Evolutionary conservation across 2,113 vertebrate species (phyloP).

Genomic region (Chelonoidis abingdonii): DNA sequence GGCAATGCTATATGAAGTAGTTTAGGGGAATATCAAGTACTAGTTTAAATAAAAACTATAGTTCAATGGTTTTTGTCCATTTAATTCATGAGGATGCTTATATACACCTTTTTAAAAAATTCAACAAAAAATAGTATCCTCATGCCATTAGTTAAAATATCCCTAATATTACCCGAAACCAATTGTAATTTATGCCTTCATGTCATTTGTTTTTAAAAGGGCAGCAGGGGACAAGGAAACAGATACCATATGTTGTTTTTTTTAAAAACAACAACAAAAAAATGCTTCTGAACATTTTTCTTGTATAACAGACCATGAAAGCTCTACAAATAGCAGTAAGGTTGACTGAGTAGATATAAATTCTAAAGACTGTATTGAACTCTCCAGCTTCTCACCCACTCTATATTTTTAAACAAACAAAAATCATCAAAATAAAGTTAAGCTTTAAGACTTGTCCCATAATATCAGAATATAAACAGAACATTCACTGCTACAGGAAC

Average conservation of each 20-base stretch:
- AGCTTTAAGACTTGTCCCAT: not conserved
- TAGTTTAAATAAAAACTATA: not conserved
- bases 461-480: not conserved
- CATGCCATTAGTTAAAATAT: not conserved
- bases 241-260: not conserved
- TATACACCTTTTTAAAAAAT: not conserved
- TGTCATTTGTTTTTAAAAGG: accelerated
- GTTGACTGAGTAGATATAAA: not conserved
- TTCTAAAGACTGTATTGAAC: not conserved
- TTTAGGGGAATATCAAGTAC: not conserved
- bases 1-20: not conserved
- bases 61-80: not conserved
- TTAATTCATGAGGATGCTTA: not conserved
- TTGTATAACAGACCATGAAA: not conserved
- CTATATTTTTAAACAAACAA: not conserved
- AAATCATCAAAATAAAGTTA: not conserved
- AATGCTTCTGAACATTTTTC: not conserved
- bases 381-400: not conserved
- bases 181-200: not conserved
- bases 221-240: not conserved
- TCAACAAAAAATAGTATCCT: not conserved
- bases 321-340: not conserved
- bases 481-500: not conserved
- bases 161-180: not conserved
- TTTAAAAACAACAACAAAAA: not conserved